A percentile compares a stretch with the other conserved stretches of the same genome.
phyloP scores from a whole-genome alignment of 2,113 vertebrate species.

The Arizona elegans region DNA sequence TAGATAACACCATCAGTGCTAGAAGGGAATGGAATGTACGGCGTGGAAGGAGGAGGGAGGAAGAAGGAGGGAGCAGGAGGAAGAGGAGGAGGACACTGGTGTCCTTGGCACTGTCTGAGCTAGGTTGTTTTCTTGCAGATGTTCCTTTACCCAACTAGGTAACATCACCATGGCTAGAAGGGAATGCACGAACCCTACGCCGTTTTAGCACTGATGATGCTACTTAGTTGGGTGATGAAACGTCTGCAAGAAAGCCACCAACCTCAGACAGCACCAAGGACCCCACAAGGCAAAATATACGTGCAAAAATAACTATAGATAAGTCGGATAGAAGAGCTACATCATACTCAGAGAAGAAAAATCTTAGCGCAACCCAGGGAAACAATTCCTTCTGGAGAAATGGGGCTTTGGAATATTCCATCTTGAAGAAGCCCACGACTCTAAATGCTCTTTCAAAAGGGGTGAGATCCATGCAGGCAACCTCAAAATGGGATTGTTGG shows the following conservation, averaged over 20 bases:
- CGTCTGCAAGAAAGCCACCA: neutral
- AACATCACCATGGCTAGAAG: too few relatives aligned
- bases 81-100: too few relatives aligned
- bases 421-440: neutral
- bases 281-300: too few relatives aligned
- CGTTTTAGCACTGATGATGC: neutral
- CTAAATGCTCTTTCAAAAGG: neutral
- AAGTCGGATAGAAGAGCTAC: neutral
- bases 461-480: neutral
- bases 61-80: too few relatives aligned
- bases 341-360: neutral
- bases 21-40: too few relatives aligned
- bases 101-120: too few relatives aligned
- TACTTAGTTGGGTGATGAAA: neutral
- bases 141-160: too few relatives aligned
- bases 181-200: too few relatives aligned
- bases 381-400: neutral
- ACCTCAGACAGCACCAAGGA: neutral
- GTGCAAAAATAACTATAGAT: neutral
- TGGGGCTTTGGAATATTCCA: neutral
- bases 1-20: too few relatives aligned
- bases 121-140: neutral
- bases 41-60: too few relatives aligned
- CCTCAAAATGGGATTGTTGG: accelerated
- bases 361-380: neutral